Evolutionary conservation across 2,888 invertebrate species (phyloP).

Genomic region (Drosophila mulleri): DNA sequence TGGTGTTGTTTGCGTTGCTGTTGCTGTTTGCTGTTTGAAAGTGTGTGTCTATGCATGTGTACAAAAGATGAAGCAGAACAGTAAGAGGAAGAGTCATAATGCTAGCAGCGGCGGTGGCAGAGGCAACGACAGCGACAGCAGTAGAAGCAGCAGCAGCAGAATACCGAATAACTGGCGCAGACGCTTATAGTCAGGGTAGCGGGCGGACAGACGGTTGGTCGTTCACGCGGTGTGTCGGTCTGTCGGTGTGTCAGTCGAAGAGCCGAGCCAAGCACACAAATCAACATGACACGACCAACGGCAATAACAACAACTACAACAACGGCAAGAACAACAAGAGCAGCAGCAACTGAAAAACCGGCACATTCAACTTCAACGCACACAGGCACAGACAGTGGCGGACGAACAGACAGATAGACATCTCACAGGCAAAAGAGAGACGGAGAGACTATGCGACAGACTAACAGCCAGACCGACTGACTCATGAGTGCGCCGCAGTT

Average conservation of each 20-base stretch:
- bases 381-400: conserved; percentile 49
- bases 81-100: conserved; percentile 43
- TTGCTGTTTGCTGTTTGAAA: conserved; percentile 53
- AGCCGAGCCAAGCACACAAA: conserved; percentile 67
- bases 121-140: conserved; percentile 24
- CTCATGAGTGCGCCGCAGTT: conserved; percentile 49
- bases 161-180: conserved; percentile 72
- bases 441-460: conserved; percentile 31
- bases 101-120: conserved; percentile 39
- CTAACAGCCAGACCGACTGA: conserved; percentile 35
- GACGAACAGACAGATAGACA: conserved; percentile 29
- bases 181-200: conserved; percentile 51
- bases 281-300: conserved; percentile 81
- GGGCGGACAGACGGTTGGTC: conserved; percentile 41
- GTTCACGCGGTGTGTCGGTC: conserved; percentile 24
- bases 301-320: conserved; percentile 71
- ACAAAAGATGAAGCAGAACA: conserved; percentile 66
- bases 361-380: conserved; percentile 78
- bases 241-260: conserved; percentile 26
- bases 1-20: conserved; percentile 77
- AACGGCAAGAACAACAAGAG: conserved; percentile 71
- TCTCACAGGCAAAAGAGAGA: conserved; percentile 39
- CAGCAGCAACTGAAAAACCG: conserved; percentile 59
- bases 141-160: conserved; percentile 39
- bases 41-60: conserved; percentile 26